Evolutionary conservation across 2,113 vertebrate genomes (phyloP).

Genomic region (Burhinus bistriatus): DNA sequence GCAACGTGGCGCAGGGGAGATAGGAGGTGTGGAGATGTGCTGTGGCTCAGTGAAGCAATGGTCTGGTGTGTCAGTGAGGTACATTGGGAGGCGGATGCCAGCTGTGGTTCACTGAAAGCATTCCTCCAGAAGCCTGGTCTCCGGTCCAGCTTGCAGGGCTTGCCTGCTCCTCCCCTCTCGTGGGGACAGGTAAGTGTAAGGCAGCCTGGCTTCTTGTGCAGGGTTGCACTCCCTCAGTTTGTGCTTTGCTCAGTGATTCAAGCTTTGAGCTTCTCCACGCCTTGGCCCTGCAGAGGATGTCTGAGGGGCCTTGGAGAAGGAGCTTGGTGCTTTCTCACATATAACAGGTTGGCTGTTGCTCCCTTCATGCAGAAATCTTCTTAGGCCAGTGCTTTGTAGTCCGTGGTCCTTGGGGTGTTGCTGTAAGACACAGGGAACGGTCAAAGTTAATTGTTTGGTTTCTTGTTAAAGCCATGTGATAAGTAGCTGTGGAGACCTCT

Average conservation of each 20-base stretch:
- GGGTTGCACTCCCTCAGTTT: neutral
- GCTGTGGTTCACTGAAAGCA: neutral
- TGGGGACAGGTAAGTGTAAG: neutral
- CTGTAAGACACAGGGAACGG: neutral
- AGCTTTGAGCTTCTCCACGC: neutral
- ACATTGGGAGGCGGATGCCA: rapidly evolving
- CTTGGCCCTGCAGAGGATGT: neutral
- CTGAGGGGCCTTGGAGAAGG: neutral
- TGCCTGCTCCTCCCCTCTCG: neutral
- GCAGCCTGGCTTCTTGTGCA: neutral
- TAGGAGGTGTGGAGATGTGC: neutral
- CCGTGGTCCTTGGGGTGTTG: neutral
- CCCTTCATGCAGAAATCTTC: neutral
- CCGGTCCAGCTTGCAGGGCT: neutral
- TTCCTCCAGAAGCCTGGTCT: neutral
- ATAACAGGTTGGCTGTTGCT: neutral
- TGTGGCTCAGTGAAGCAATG: too few relatives aligned
- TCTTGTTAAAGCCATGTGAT: neutral
- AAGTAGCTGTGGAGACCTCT: neutral
- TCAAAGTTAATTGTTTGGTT: neutral
- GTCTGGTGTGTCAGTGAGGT: neutral
- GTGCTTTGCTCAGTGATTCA: neutral
- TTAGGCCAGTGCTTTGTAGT: neutral
- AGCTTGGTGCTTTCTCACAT: neutral
- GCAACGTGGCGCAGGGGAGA: too few relatives aligned